Evolutionary conservation across 2,888 invertebrate species (phyloP).

Genomic region (Metallyticus violacea): DNA sequence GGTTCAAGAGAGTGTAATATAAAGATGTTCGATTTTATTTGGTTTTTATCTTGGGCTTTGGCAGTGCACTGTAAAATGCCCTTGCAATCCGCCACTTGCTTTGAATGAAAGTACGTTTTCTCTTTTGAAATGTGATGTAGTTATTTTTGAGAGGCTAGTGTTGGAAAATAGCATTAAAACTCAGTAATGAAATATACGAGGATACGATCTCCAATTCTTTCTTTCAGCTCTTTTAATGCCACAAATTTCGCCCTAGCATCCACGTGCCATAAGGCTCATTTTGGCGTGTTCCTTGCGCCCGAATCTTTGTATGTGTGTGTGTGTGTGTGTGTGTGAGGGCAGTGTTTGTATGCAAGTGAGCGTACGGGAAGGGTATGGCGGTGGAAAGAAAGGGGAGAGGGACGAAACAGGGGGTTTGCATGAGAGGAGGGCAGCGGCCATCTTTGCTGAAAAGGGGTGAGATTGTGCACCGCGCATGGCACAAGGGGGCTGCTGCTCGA

Average conservation of each 20-base stretch:
- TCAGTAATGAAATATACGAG: neutral
- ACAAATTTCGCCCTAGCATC: neutral
- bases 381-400: too few relatives aligned
- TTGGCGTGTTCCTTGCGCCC: neutral
- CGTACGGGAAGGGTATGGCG: neutral
- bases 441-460: constrained; percentile 19
- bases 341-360: neutral
- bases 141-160: neutral
- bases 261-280: neutral
- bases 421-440: neutral
- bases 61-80: neutral
- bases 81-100: neutral
- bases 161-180: neutral
- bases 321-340: neutral
- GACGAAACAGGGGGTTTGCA: neutral
- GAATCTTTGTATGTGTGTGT: neutral
- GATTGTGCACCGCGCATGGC: neutral
- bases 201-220: neutral
- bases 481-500: neutral
- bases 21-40: neutral
- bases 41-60: neutral
- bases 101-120: neutral
- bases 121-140: neutral
- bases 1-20: too few relatives aligned
- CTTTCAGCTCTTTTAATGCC: neutral